Conservation (phyloP, 2,888 invertebrate genomes). For the Meliscaeva auricollis region DNA sequence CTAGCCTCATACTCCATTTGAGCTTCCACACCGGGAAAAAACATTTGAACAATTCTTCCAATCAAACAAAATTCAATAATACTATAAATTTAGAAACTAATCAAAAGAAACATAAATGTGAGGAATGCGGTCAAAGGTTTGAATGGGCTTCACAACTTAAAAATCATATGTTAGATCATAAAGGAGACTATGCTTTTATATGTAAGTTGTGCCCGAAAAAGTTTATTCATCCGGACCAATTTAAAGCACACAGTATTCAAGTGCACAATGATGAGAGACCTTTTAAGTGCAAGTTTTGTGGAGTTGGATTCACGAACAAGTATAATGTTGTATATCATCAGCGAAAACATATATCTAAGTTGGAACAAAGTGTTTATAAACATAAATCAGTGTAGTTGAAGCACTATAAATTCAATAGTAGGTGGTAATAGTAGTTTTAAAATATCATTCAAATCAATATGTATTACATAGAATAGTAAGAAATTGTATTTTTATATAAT, state of each 20-base stretch:
- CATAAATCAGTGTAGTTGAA: too few relatives aligned
- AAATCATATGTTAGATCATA: conserved; percentile 5
- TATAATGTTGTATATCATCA: not conserved
- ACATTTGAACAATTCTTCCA: not conserved
- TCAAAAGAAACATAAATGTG: not conserved
- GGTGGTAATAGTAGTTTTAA: too few relatives aligned
- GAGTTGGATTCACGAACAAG: not conserved
- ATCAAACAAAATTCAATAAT: not conserved
- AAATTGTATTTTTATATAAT: too few relatives aligned
- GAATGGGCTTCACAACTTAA: not conserved
- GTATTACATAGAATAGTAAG: too few relatives aligned
- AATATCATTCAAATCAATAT: too few relatives aligned
- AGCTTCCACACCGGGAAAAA: not conserved
- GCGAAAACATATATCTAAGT: not conserved
- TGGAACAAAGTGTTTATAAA: too few relatives aligned
- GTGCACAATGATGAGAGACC: conserved; percentile 10
- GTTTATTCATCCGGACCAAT: not conserved
- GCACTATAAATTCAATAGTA: too few relatives aligned
- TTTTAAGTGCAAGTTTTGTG: conserved; percentile 16
- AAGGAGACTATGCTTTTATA: not conserved
- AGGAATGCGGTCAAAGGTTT: not conserved
- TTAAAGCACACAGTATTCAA: not conserved
- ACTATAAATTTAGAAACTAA: not conserved
- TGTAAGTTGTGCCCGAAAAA: not conserved
- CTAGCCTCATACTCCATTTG: not conserved